Evolutionary conservation across 1,140 invertebrate species (phyloP).

Genomic region (Leptopilina boulardi): DNA sequence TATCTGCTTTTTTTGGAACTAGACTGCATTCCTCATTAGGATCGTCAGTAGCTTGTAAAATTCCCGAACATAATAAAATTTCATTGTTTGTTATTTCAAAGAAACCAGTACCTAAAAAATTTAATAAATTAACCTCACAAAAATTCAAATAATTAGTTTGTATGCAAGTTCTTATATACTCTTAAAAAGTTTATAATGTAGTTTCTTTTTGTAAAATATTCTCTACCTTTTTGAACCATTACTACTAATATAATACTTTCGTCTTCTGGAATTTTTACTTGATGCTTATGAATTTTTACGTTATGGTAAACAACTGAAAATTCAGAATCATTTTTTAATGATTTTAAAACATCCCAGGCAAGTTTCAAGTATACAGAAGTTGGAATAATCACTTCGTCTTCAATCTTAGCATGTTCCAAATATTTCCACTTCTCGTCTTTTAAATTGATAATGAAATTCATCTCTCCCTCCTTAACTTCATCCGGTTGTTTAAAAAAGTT

Average conservation of each 20-base stretch:
- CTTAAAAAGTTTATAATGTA: too few relatives aligned
- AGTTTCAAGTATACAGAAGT: constrained; percentile 89
- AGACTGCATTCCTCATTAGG: constrained; percentile 20
- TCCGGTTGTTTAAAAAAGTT: constrained; percentile 76
- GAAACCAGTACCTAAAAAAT: constrained; percentile 58
- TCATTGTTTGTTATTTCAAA: constrained; percentile 82
- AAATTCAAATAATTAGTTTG: too few relatives aligned
- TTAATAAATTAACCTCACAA: background rate
- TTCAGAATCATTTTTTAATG: constrained; percentile 80
- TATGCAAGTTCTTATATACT: too few relatives aligned
- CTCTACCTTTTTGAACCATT: constrained; percentile 85
- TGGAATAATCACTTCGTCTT: constrained; percentile 88
- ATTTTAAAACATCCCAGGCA: constrained; percentile 89
- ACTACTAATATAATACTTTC: constrained; percentile 84
- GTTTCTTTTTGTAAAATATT: background rate
- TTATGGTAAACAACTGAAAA: constrained; percentile 88
- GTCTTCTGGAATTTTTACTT: constrained; percentile 81
- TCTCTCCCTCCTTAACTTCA: constrained; percentile 79
- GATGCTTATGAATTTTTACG: constrained; percentile 86
- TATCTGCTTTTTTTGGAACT: background rate
- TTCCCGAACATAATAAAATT: constrained; percentile 85
- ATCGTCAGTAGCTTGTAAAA: constrained; percentile 74
- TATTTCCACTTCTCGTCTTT: constrained; percentile 82
- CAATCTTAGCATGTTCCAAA: constrained; percentile 87
- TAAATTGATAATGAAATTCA: constrained; percentile 79